Evolutionary conservation across 2,113 vertebrate genomes (phyloP), one percentile per base, ranked within the genome.

Genomic region (Cephalopterus ornatus): DNA sequence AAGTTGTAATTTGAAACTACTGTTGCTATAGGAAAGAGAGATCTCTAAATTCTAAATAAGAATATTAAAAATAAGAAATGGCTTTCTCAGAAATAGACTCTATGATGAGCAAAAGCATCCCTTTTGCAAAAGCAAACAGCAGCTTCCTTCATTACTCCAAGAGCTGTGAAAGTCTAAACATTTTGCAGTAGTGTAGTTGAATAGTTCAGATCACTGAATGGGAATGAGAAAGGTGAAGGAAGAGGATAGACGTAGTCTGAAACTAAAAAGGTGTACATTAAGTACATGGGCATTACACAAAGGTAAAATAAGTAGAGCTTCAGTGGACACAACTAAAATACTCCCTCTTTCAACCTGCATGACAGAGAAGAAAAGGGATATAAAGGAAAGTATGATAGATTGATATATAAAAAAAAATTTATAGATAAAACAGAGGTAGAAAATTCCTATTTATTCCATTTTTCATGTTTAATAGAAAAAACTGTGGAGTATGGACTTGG

Each of bases 31-130:
- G 62, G 13, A 59, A 72, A 76, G 28, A 70, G 1, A 41, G 9
- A 46, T 37, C 5, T 59, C 23, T 67, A 62, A 44, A 41, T 65
- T 71, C 19, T 78, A 32, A 66, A 70, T 37, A 14, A 76, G 23
- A 85, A 52, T 47, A 65, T 55, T 41, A 42, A 63, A 42, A 42
- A 21, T 30, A 63, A 81, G 46, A 44, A n/a, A 61, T 32, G 4
- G 1, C 5, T 74, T 87, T 53, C 50, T 89, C 14, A 66, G 42
- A 85, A 70, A 30, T 15, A 88, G 9, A 78, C 1, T 2, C 24
- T 37, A 19, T 14, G 6, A 21, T 0, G 1, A 53, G 3, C 44
- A 35, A 89, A 89, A 85, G 0, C 7, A 14, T 46, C 15, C 11
- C 2, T 76, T 55, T 50, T 67, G 5, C 8, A 80, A 89, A 86